phyloP scores from a whole-genome alignment of 2,888 invertebrate species.

The Perithous albicinctus region DNA sequence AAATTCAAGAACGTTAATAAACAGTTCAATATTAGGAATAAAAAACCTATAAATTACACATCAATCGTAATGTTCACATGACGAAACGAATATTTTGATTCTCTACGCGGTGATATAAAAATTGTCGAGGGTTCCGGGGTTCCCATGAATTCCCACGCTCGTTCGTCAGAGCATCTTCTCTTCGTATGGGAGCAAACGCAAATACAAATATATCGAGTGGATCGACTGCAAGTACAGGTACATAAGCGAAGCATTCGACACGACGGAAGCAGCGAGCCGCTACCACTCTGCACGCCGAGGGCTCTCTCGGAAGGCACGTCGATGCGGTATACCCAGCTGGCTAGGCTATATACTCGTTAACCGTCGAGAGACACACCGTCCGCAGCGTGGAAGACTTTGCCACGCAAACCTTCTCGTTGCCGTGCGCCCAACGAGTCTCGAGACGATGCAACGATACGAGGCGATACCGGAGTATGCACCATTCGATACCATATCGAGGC shows the following conservation, averaged over 20 bases:
- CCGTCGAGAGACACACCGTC: conserved; percentile 35
- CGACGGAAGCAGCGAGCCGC: conserved; percentile 65
- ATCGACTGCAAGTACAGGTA: conserved; percentile 35
- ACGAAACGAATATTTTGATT: no score
- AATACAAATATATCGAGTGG: conserved; percentile 61
- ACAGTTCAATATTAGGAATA: neutral
- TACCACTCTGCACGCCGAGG: conserved; percentile 53
- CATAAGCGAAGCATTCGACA: conserved; percentile 61
- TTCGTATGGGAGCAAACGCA: conserved; percentile 60
- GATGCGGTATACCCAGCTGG: conserved; percentile 28
- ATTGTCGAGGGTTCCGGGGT: conserved; percentile 20
- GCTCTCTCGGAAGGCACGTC: conserved; percentile 39
- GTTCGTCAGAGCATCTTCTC: conserved; percentile 62
- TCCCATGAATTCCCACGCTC: conserved; percentile 68
- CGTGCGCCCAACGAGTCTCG: conserved; percentile 52
- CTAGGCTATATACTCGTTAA: conserved; percentile 63
- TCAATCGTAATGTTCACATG: neutral
- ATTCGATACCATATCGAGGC: conserved; percentile 70
- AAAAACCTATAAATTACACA: neutral
- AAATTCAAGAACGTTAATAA: neutral
- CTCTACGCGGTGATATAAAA: conserved; percentile 36
- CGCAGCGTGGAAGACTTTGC: conserved; percentile 61
- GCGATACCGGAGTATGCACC: conserved; percentile 77
- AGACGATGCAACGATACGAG: conserved; percentile 69
- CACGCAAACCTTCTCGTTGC: conserved; percentile 57